phyloP scores from a whole-genome alignment of 1,140 invertebrate species.

The Schlechtendalia chinensis region DNA sequence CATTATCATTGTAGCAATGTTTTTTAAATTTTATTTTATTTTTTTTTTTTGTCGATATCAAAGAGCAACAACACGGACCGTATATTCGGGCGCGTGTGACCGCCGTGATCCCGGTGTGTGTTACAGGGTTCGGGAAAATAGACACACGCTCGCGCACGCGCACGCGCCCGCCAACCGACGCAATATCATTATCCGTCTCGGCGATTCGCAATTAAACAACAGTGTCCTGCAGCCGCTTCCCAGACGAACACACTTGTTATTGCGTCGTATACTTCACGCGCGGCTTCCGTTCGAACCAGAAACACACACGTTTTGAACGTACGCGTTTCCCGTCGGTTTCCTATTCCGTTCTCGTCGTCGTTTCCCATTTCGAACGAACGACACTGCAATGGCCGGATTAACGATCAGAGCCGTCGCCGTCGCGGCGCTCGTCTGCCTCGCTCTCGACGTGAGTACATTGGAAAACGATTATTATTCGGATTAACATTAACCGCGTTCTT shows the following conservation, averaged over 20 bases:
- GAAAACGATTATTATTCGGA: too few relatives aligned
- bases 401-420: slow-evolving; percentile 27
- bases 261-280: not conserved
- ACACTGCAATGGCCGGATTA: not conserved
- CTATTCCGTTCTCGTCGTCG: too few relatives aligned
- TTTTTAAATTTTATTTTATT: too few relatives aligned
- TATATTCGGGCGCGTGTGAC: too few relatives aligned
- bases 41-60: too few relatives aligned
- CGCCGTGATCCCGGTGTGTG: too few relatives aligned
- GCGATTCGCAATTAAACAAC: slow-evolving; percentile 3
- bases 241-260: not conserved
- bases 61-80: too few relatives aligned
- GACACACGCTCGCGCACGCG: not conserved
- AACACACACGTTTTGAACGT: too few relatives aligned
- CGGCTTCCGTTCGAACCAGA: too few relatives aligned
- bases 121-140: too few relatives aligned
- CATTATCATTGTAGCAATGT: not conserved
- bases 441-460: slow-evolving; percentile 30
- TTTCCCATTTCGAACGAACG: not conserved
- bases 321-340: too few relatives aligned
- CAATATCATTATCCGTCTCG: not conserved
- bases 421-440: slow-evolving; percentile 15
- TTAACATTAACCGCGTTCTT: too few relatives aligned
- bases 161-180: not conserved
- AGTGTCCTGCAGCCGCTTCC: slow-evolving; percentile 1